Base-by-base conservation (phyloP, 2,888 invertebrate genomes). In the Agrochola circellaris region DNA sequence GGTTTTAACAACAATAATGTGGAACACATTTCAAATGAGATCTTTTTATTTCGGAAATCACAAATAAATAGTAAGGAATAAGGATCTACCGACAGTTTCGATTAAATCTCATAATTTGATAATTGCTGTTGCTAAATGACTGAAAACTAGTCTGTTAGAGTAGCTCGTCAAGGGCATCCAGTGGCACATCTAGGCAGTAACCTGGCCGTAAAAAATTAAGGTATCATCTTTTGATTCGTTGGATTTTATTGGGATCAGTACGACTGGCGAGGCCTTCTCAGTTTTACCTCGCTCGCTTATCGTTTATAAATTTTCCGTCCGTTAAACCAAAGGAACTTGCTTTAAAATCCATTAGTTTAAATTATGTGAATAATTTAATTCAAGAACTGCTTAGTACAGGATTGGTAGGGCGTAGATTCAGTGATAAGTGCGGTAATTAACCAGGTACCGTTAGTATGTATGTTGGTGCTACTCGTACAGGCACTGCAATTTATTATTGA, bases 131-230 rank as follows among this genome's bases (percentile, higher is more conserved):
- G 30, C 23, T 60, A 51, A 83, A 68, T 60, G 13, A 77, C 15
- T 68, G n/a, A 58, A 54, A 81, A 84, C 79, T 72, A 80, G 80
- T 89, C 83, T 79, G 77, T 87, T 75, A 69, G 83, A 79, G 80
- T 73, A 72, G 75, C 83, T 83, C 89, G 86, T 90, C 91, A 93
- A 93, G 91, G 92, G 92, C 92, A 87, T 88, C 91, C 85, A 90
- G 91, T 91, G 85, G 87, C 88, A 88, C 83, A 76, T 69, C 73
- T 86, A 84, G 79, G 81, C 83, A 80, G 83, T 88, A 89, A 89
- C 83, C 88, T 88, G 88, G 89, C 89, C 89, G 87, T 91, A 88
- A 90, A 89, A 89, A 91, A 91, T 90, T 84, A 90, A 89, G 89
- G 87, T 87, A 88, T 89, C 87, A 86, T 88, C 88, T 89, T 89